These are phyloP conservation scores for Oplegnathus fasciatus DNA, from an alignment of 2,113 vertebrate genomes.

Conservation along the genomic window DNA sequence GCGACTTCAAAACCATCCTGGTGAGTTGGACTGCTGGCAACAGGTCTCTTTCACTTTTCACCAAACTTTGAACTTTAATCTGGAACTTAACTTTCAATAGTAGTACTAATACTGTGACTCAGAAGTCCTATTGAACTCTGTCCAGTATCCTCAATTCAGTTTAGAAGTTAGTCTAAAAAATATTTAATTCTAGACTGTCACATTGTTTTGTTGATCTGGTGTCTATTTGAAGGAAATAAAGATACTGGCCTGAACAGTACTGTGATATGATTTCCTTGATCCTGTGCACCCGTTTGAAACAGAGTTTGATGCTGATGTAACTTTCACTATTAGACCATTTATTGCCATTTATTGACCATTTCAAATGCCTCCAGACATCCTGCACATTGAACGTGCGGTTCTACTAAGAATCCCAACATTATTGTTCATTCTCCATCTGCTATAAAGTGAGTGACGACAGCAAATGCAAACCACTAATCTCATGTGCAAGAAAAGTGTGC, in stretches of 20 bases:
- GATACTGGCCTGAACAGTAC: neutral
- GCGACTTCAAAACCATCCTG: conserved; percentile 98
- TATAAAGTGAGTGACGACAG: neutral
- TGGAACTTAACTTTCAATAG: neutral
- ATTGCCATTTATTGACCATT: too few species aligned
- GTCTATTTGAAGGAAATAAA: neutral
- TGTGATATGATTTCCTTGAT: neutral
- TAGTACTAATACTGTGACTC: too few species aligned
- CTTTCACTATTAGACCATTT: neutral
- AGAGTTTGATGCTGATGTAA: neutral
- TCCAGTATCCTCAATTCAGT: neutral
- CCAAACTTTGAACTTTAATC: conserved; percentile 1
- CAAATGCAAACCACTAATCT: neutral
- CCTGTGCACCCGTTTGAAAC: neutral
- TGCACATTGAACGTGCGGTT: neutral
- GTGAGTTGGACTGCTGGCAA: conserved; percentile 84
- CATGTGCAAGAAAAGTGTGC: neutral
- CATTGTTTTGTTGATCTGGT: neutral
- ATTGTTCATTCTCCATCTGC: neutral
- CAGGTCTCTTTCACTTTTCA: neutral
- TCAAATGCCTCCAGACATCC: neutral
- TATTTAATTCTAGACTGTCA: neutral
- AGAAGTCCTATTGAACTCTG: neutral
- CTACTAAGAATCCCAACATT: neutral
- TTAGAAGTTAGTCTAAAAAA: neutral